phyloP scores from a whole-genome alignment of 2,113 vertebrate genomes.

The Amblyopsis rosae region DNA sequence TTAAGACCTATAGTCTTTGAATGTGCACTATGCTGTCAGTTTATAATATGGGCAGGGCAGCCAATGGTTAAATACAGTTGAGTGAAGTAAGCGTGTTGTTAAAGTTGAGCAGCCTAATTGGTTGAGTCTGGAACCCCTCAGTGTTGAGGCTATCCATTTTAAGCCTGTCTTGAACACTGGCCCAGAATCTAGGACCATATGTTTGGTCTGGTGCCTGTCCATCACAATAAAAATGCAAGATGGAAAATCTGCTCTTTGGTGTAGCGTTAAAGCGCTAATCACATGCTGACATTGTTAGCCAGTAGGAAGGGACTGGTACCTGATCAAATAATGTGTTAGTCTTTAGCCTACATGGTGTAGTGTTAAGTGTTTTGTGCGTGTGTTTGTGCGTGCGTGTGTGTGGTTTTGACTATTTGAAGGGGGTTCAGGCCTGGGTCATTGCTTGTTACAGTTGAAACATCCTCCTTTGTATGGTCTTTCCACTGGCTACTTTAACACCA shows the following conservation, averaged over 20 bases:
- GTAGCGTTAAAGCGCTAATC: not conserved
- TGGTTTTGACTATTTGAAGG: not conserved
- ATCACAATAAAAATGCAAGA: constrained; percentile 28
- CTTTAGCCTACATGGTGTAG: constrained; percentile 12
- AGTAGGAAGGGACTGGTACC: not conserved
- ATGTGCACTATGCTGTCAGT: not conserved
- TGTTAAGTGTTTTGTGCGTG: not conserved
- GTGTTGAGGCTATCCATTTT: constrained; percentile 69
- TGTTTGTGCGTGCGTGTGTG: not conserved
- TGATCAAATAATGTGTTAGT: not conserved
- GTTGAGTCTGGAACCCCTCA: constrained; percentile 70
- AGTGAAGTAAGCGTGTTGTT: constrained; percentile 43
- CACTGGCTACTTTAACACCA: constrained; percentile 41
- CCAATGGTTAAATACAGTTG: constrained; percentile 28
- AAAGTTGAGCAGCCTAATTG: constrained; percentile 65
- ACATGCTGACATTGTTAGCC: not conserved
- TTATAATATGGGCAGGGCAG: not conserved
- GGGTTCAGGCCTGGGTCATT: constrained; percentile 30
- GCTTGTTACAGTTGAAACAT: constrained; percentile 53
- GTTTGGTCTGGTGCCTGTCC: constrained; percentile 67
- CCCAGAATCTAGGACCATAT: constrained; percentile 72
- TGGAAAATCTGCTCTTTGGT: not conserved
- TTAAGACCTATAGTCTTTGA: not conserved
- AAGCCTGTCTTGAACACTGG: constrained; percentile 69
- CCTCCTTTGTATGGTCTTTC: constrained; percentile 48